A percentile compares a stretch with the other conserved stretches of the same genome.
Evolutionary conservation across 2,888 invertebrate species (phyloP).

Genomic region (Therioaphis trifolii): DNA sequence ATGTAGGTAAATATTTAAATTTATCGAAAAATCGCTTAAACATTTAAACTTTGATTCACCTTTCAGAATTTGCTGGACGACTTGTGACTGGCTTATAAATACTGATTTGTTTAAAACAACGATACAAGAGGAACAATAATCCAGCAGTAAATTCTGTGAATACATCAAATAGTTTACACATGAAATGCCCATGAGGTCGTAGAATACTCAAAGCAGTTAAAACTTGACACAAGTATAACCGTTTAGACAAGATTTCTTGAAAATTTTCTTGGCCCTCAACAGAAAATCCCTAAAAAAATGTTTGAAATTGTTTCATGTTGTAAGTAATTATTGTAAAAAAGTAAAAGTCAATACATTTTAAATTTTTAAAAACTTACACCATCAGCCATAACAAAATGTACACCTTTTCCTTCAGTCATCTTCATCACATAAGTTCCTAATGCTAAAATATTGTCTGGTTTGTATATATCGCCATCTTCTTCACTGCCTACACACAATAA

Average conservation of each 20-base stretch:
- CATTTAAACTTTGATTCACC: conserved; percentile 69
- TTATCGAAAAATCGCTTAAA: not conserved
- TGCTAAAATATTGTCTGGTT: conserved; percentile 84
- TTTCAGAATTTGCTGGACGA: conserved; percentile 96
- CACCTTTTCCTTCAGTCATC: conserved; percentile 81
- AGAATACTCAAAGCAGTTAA: conserved; percentile 88
- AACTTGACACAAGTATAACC: conserved; percentile 94
- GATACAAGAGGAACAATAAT: conserved; percentile 91
- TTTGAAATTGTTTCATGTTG: not conserved
- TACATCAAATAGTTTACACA: too few relatives aligned
- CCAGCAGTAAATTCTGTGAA: conserved; percentile 95
- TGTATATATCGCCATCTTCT: conserved; percentile 89
- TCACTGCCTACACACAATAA: too few relatives aligned
- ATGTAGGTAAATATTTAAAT: conserved; percentile 59
- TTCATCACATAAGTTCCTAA: conserved; percentile 81
- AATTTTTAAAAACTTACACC: conserved; percentile 86
- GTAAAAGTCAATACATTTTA: too few relatives aligned
- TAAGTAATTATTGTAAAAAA: too few relatives aligned
- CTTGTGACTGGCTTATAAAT: conserved; percentile 97
- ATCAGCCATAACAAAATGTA: conserved; percentile 98
- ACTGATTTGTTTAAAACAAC: conserved; percentile 85
- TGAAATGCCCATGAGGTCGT: conserved; percentile 88
- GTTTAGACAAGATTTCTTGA: conserved; percentile 95
- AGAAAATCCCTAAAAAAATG: conserved; percentile 83
- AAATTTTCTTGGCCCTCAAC: conserved; percentile 95